phyloP scores from a whole-genome alignment of 2,888 invertebrate species.

The Antheraea assamensis region DNA sequence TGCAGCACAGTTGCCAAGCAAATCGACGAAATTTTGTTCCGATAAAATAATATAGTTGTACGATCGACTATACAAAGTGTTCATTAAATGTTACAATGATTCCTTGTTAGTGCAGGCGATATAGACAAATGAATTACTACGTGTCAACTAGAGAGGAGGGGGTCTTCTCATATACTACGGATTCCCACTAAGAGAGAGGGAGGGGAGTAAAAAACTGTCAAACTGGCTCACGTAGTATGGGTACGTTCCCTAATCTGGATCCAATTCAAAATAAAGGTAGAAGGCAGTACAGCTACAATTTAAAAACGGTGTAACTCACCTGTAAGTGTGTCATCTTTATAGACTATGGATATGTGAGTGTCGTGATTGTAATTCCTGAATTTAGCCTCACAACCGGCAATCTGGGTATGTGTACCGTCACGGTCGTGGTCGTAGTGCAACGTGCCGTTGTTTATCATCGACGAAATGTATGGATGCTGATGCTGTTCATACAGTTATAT shows the following conservation, averaged over 20 bases:
- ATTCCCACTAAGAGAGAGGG: too few species aligned
- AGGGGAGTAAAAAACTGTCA: too few species aligned
- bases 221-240: too few species aligned
- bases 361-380: constrained; percentile 95
- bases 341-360: constrained; percentile 94
- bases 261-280: background rate
- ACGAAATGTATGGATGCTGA: constrained; percentile 98
- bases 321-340: constrained; percentile 94
- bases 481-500: constrained; percentile 84
- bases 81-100: too few species aligned
- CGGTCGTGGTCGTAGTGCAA: constrained; percentile 98
- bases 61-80: too few species aligned
- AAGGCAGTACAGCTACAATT: background rate
- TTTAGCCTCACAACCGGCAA: constrained; percentile 98
- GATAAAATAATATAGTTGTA: too few species aligned
- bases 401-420: constrained; percentile 98
- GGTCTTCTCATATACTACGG: too few species aligned
- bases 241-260: background rate
- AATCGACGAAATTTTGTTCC: too few species aligned
- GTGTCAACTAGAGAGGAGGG: too few species aligned
- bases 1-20: too few species aligned
- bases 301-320: constrained; percentile 71
- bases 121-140: too few species aligned
- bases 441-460: constrained; percentile 98
- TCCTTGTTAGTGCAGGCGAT: too few species aligned